phyloP scores from a whole-genome alignment of 1,140 invertebrate genomes.

The Plectus sambesii region DNA sequence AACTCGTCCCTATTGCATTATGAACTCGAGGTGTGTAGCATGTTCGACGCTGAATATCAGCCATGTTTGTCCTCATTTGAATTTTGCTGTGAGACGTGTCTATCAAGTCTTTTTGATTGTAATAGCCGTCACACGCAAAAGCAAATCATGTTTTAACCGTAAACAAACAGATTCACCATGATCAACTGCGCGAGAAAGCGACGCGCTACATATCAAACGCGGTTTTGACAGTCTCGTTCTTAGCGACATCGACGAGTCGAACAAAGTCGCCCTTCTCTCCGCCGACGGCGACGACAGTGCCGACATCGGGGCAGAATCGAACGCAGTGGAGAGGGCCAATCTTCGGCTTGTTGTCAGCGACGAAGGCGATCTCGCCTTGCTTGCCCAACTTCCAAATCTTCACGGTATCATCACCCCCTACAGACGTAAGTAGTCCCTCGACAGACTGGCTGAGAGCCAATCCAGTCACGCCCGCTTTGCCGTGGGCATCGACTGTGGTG shows the following conservation, averaged over 20 bases:
- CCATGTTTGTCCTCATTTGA: no score
- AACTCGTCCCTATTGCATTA: no score
- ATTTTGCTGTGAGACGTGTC: no score
- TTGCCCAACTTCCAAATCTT: constrained; percentile 23
- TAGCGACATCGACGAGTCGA: constrained; percentile 17
- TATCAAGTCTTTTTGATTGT: no score
- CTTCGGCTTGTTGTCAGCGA: constrained; percentile 16
- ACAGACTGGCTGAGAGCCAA: constrained; percentile 24
- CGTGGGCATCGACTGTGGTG: constrained; percentile 66
- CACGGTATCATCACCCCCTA: constrained; percentile 25
- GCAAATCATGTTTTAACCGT: no score
- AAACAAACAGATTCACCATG: no score
- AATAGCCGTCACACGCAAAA: no score
- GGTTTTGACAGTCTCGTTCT: constrained; percentile 18
- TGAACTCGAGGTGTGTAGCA: no score
- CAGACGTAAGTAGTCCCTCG: constrained; percentile 27
- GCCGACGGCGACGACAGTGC: constrained; percentile 15
- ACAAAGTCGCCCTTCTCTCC: constrained; percentile 15
- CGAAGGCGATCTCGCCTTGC: constrained; percentile 7
- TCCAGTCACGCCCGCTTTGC: constrained; percentile 54
- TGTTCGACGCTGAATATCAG: no score
- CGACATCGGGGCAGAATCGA: constrained; percentile 19
- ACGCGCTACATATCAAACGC: no score
- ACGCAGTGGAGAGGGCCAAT: constrained; percentile 15
- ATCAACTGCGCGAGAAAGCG: no score